Base-by-base conservation (phyloP, 1,140 invertebrate genomes). In the Ylistrum balloti region DNA sequence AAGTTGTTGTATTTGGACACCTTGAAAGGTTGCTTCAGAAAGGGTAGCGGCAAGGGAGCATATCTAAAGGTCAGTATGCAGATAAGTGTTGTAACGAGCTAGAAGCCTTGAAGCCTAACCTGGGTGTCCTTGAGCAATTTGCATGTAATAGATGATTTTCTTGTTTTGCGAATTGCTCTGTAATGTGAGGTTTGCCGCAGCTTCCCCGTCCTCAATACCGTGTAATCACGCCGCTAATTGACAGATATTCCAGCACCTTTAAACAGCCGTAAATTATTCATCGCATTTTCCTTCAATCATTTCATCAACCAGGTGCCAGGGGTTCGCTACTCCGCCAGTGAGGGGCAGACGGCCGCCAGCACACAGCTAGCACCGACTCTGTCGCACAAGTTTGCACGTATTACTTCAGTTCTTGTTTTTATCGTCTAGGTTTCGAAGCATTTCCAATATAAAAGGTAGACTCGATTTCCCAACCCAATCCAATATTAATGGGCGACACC, bases 401-500 rank as follows among this genome's bases (percentile, higher is more conserved):
- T 74, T 74, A 74, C 56, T 74, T n/a, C 56, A 74, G 56, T 74
- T 74, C n/a, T 5, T 28, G 56, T 74, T 28, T 74, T 74, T 74
- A 74, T 74, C 56, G 56, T 74, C 56, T 74, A 74, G n/a, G 56
- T 74, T 74, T 28, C 56, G 5, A 74, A 74, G 56, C 56, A 74
- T 74, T 74, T 74, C 56, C 56, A 74, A 74, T 74, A 74, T 74
- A 74, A 74, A 74, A 74, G 56, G 56, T 74, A 74, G 56, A 74
- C 56, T 74, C n/a, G 56, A 74, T 74, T 74, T 11, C 22, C 56
- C 56, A 22, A 74, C 56, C 56, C 22, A 74, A 74, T 74, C 56
- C 56, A 74, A 74, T 74, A 74, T 74, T 74, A 74, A 74, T 74
- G 56, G 56, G n/a, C 56, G 56, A 74, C 56, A 74, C 56, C 56